Evolutionary conservation across 2,113 vertebrate genomes (phyloP), one percentile per base, ranked within the genome.

Genomic region (Sinosuthora webbiana): DNA sequence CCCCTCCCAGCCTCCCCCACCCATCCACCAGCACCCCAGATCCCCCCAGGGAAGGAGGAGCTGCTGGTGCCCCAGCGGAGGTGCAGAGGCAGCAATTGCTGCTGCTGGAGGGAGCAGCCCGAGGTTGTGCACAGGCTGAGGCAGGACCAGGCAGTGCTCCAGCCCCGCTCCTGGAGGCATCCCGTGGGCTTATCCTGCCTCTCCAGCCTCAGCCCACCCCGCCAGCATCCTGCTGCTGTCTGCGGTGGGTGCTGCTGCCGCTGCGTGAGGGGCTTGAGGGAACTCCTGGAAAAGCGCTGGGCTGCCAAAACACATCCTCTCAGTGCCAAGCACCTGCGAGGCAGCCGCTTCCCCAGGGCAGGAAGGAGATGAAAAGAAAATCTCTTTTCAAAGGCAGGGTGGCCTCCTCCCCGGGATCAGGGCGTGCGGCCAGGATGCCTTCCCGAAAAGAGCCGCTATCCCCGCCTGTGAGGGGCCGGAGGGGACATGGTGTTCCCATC

Each of bases 401-500:
- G 77, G 56, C 28, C 47, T 76, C 68, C 50, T 87, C 63, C n/a
- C 64, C 3, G 1, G 37, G n/a, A 28, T 57, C 60, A 25, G 60
- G 76, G 84, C 45, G 2, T 7, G 45, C 49, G 70, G 82, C 85
- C 91, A 95, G 82, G 50, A 33, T 57, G 67, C 53, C 78, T 93
- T 91, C 85, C 73, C 5, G 15, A 87, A 90, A 91, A 55, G 71
- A 87, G 39, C 39, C 0, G 1, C 69, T n/a, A 0, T 44, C 45
- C 44, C 28, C 5, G 5, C n/a, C 31, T 52, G 42, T n/a, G 65
- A 45, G 24, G 50, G 73, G 71, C 69, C 60, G 55, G 50, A 87
- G 33, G 60, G 94, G 80, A 97, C 95, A 41, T 0, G 30, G 30
- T 97, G 95, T 97, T 94, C 96, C 86, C 65, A 13, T 67, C 33